Evolutionary conservation across 92 coral and sea anemone species (phyloP), one percentile per base, ranked within the genome.

Genomic region (Epizoanthus scotinus): DNA sequence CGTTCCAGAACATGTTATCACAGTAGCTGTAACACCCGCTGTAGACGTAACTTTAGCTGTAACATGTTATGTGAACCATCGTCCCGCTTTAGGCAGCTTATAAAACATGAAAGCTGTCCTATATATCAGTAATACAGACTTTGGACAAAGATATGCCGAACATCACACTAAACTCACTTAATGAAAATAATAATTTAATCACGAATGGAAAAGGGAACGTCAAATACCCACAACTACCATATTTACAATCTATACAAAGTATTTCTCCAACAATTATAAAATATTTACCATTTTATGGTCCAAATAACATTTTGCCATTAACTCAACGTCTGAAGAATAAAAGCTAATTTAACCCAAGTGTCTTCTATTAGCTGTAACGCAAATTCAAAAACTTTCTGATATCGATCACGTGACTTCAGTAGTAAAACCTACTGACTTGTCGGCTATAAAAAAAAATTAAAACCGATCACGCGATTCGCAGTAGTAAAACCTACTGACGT

Each of bases 191-290:
- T 62, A 63, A 63, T 63, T 63, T 63, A 63, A 63, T 63, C 68
- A 29, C 22, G 69, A 63, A 63, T 63, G 69, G 3, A 63, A 59
- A 21, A 21, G 36, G 42, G 9, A 12, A 44, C 52, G 52, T 44
- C 52, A 8, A 8, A 44, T 44, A 24, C 52, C 63, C 65, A 75
- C 7, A 34, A 74, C 68, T 58, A 58, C 31, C 27, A 12, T 75
- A 75, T 75, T 75, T 59, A 75, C 81, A 75, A 58, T 22, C 80
- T 58, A 74, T 29, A 73, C 79, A 57, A 73, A 57, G 42, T 73
- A 9, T 14, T 13, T 65, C 22, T 36, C 34, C 34, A 58, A 58
- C 53, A 26, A 74, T 54, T 74, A 29, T 58, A 74, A 55, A 57
- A 15, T 74, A 65, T 8, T 50, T 28, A 56, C 79, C 78, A 71